Evolutionary conservation across 2,797 vertebrate genomes (phyloP).

Genomic region (Sebastes nivosus): DNA sequence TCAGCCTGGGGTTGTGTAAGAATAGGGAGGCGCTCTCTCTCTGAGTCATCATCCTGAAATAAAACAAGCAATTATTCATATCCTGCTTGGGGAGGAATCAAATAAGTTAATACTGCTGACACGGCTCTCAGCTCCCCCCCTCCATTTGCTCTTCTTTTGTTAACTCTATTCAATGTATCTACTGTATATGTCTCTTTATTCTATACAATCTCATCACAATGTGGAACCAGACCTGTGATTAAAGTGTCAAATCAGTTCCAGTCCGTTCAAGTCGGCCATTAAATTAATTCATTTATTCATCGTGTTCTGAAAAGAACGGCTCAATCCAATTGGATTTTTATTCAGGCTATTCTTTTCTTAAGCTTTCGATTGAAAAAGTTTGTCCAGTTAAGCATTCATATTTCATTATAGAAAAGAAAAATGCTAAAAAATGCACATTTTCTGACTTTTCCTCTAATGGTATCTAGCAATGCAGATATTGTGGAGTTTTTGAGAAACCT

Average conservation of each 20-base stretch:
- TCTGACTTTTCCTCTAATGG: not conserved
- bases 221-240: not conserved
- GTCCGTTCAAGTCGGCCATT: slow-evolving; percentile 1
- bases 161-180: not conserved
- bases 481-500: not conserved
- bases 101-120: slow-evolving; percentile 60
- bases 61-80: slow-evolving; percentile 70
- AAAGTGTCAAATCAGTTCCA: slow-evolving; percentile 9
- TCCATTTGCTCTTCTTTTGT: slow-evolving; percentile 16
- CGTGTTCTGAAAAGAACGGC: not conserved
- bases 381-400: not conserved
- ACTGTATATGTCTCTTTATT: not conserved
- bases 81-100: slow-evolving; percentile 52
- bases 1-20: slow-evolving; percentile 60
- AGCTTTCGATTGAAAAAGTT: not conserved
- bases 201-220: not conserved
- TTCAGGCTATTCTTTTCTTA: not conserved
- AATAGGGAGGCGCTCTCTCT: slow-evolving; percentile 47
- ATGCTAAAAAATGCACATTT: not conserved
- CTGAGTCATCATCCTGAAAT: slow-evolving; percentile 75
- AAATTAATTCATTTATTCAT: slow-evolving; percentile 2
- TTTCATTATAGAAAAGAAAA: not conserved
- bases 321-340: not conserved
- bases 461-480: not conserved
- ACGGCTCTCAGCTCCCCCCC: not conserved